Base-by-base conservation (phyloP, 2,797 vertebrate genomes). In the Pampus argenteus region DNA sequence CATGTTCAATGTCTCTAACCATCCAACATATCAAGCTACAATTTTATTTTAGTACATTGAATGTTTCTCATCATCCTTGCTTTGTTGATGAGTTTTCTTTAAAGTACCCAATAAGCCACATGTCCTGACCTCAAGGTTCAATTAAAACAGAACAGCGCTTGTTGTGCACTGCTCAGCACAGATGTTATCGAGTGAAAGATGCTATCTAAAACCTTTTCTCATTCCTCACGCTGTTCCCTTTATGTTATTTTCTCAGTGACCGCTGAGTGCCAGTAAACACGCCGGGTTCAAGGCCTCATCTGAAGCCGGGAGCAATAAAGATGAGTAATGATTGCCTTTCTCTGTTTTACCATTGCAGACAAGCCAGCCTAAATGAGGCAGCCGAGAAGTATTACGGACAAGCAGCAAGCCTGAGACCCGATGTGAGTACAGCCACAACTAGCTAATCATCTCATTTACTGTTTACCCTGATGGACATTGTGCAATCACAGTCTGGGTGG, bases 281-380 rank as follows among this genome's bases (percentile, higher is more conserved):
- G 26, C 59, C 25, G 69, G 58, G 85, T 84, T 90, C 87, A 86
- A 84, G 86, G 84, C 87, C 85, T 81, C 84, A 50, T 85, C 73
- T 50, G 15, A 75, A 81, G 85, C 84, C 79, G 67, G 71, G 22
- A 72, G 85, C 79, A 84, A 84, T 92, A 92, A 93, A 91, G 90
- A 87, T 91, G 90, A 92, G 70, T 86, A 86, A 92, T 82, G 82
- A 82, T 63, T 17, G 52, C 74, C 65, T 86, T 79, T 86, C 59
- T 74, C 50, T 82, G 54, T 86, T 86, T 90, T 86, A 65, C 71
- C 71, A 73, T 92, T 80, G 85, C 90, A 99, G 98, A 92, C 98
- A 99, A 94, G 98, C 98, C 83, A 98, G 96, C 92, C 96, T 99
- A 75, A 99, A 99, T 61, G 96, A 97, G 87, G 97, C 96, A 75